Evolutionary conservation across 2,888 invertebrate species (phyloP).

Genomic region (Heliothis peltigera): DNA sequence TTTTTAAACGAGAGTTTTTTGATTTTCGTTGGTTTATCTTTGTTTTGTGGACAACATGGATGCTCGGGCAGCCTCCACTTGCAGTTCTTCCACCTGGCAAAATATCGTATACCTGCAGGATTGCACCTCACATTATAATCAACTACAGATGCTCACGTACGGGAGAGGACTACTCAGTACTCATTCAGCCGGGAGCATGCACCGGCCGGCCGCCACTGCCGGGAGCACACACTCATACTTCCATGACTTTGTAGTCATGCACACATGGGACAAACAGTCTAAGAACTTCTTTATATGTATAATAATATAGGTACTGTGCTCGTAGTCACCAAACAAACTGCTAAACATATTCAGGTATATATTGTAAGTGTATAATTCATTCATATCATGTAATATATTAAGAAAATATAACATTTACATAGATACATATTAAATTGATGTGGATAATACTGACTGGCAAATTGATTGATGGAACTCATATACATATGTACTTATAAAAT

Average conservation of each 20-base stretch:
- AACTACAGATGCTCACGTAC: constrained; percentile 87
- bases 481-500: constrained; percentile 38
- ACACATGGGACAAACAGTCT: constrained; percentile 49
- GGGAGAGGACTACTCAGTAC: constrained; percentile 63
- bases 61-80: constrained; percentile 93
- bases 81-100: constrained; percentile 96
- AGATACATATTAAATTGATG: constrained; percentile 40
- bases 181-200: constrained; percentile 71
- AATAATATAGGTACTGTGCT: constrained; percentile 46
- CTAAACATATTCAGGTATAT: constrained; percentile 40
- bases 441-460: constrained; percentile 39
- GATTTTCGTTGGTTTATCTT: constrained; percentile 87
- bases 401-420: constrained; percentile 70
- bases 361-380: constrained; percentile 50
- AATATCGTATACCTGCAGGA: constrained; percentile 94
- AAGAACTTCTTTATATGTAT: constrained; percentile 32
- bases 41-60: constrained; percentile 91
- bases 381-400: constrained; percentile 36
- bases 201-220: constrained; percentile 65
- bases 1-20: constrained; percentile 89
- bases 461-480: constrained; percentile 53
- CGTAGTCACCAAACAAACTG: constrained; percentile 52
- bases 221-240: no score
- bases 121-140: constrained; percentile 89
- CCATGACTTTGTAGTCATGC: constrained; percentile 40